Evolutionary conservation across 2,797 vertebrate genomes (phyloP), one percentile per base, ranked within the genome.

Genomic region (Nannoperca obscura): DNA sequence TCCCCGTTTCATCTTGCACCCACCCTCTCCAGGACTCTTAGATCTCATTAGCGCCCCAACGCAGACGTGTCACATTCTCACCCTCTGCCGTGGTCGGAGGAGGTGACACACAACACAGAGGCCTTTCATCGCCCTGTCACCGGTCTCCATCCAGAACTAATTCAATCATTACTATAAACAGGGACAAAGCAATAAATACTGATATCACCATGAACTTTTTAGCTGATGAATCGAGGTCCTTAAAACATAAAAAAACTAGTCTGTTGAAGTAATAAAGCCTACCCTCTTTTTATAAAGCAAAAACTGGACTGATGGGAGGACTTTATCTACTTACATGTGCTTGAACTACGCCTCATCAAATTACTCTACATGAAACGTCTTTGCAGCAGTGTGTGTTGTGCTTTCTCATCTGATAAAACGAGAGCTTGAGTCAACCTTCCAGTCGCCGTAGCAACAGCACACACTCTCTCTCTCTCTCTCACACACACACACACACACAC

Each of bases 21-120:
- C 7, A 46, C 7, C 47, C 14, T 36, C 49, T 52, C 57, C 44
- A 2, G 1, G 9, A 11, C 69, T 52, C 20, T 82, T 71, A 73
- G 76, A 78, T 75, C 85, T 92, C 86, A 90, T 92, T 91, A 91
- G 71, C 65, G 50, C 67, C 40, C 30, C 15, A 9, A 66, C 52
- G 62, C 36, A 15, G 60, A 76, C 40, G 17, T 86, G 85, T 86
- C 80, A 74, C 74, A 64, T 73, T 75, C 71, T 81, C 88, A 76
- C 78, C 75, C 79, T 64, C 49, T 27, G 71, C 47, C 55, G 22
- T 0, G 2, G 65, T 4, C 5, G n/a, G 74, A 82, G 75, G 73
- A 86, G 76, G 62, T 82, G 81, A 79, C 1, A 14, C 38, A 34
- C 30, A 47, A 49, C 63, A 32, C 4, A 40, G 22, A 57, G n/a